Evolutionary conservation across 2,888 invertebrate genomes (phyloP), one percentile per base, ranked within the genome.

Genomic region (Thereva unica): DNA sequence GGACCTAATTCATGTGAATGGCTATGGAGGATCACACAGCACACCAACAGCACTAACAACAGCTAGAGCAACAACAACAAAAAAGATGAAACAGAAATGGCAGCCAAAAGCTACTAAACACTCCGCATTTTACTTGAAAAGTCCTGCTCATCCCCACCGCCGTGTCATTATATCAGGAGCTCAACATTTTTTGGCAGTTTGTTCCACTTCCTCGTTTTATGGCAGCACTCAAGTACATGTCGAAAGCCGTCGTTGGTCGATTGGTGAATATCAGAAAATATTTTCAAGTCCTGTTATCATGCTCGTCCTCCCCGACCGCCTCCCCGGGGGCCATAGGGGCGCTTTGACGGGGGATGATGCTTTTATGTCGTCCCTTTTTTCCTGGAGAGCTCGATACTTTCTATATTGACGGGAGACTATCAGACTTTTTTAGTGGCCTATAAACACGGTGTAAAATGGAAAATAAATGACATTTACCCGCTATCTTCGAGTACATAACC

Each of bases 371-470:
- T 61, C 61, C 61, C 50, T 61, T 61, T 61, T 61, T 53, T 50
- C 34, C 23, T 23, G 23, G 50, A 41, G 50, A 8, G 9, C 61
- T 40, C 50, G 61, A 61, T 61, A 61, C 61, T 61, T 23, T 12
- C 50, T 23, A 50, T 61, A 61, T 61, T 61, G 61, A 67, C 67
- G 61, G 45, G 53, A 68, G 66, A 66, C 68, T 68, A 68, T 68
- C 68, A 68, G 68, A 67, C 67, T 45, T 68, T 67, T 68, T 68
- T 68, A 68, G 55, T 68, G 56, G 65, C 49, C 50, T 55, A 68
- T 68, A 68, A 68, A 68, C 68, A 68, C 68, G 66, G 50, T 68
- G 68, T 68, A 68, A 68, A 68, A 68, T 66, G 68, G 65, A 68
- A 68, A 68, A 68, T 68, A 68, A 61, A 61, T 61, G 61, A 61